A percentile compares a stretch with the other conserved stretches of the same genome.
Conservation (phyloP, 2,797 vertebrate species). For the Melanotaenia nigrans region DNA sequence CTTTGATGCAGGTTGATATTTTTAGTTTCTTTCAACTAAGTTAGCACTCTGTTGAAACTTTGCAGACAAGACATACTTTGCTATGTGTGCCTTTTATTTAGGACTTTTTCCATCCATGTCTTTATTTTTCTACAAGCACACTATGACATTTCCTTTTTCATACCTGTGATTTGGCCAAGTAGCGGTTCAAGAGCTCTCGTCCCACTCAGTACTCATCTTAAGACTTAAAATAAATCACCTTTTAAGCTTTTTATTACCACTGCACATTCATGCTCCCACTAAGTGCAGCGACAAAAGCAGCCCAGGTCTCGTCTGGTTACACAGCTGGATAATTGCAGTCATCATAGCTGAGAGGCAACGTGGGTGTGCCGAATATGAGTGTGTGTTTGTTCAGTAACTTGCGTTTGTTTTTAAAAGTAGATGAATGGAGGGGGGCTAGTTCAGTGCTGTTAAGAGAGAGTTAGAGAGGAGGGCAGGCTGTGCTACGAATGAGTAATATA, state of each 20-base stretch:
- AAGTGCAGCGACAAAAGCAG: slow-evolving; percentile 48
- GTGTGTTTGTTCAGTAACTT: slow-evolving; percentile 49
- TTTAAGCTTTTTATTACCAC: slow-evolving; percentile 15
- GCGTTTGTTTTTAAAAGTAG: slow-evolving; percentile 39
- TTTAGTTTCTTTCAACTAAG: too few species aligned
- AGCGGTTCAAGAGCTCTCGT: not conserved
- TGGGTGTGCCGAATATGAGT: slow-evolving; percentile 20
- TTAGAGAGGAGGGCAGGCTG: slow-evolving; percentile 6
- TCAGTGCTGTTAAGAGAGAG: slow-evolving; percentile 31
- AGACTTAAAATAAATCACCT: slow-evolving; percentile 40
- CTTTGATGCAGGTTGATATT: too few species aligned
- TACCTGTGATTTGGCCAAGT: slow-evolving; percentile 3
- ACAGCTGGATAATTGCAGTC: slow-evolving; percentile 62
- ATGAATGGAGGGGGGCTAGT: slow-evolving; percentile 48
- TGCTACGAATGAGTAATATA: slow-evolving; percentile 21
- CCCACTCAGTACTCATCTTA: slow-evolving; percentile 11
- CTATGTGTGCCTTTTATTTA: too few species aligned
- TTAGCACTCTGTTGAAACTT: too few species aligned
- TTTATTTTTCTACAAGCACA: not conserved
- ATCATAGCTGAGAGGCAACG: slow-evolving; percentile 42
- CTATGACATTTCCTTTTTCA: not conserved
- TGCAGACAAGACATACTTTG: too few species aligned
- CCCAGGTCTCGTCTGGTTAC: slow-evolving; percentile 40
- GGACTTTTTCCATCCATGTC: too few species aligned
- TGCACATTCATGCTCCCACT: slow-evolving; percentile 22